phyloP scores from a whole-genome alignment of 2,888 invertebrate species.

The Stratiomys singularior region DNA sequence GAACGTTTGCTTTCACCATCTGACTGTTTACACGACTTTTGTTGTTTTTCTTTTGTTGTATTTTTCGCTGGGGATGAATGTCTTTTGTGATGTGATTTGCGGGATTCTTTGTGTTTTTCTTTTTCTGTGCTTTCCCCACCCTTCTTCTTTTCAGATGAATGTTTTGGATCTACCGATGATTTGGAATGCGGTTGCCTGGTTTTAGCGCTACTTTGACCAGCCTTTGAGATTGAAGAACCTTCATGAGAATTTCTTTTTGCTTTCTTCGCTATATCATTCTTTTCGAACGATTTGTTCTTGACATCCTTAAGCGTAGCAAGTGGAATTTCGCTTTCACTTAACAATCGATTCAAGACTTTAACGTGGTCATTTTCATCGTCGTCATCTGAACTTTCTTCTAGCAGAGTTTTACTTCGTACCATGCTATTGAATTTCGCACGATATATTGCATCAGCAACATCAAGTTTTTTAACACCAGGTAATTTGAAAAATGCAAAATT shows the following conservation, averaged over 20 bases:
- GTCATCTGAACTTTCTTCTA: conserved; percentile 44
- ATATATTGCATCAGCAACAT: conserved; percentile 42
- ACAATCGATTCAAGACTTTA: conserved; percentile 14
- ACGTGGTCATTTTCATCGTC: conserved; percentile 26
- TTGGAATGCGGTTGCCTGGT: no score
- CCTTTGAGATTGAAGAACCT: no score
- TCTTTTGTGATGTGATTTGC: no score
- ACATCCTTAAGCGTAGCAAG: no score
- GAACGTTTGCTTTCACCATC: no score
- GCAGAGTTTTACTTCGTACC: conserved; percentile 3
- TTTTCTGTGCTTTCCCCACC: background rate
- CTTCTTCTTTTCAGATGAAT: background rate
- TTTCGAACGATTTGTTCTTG: no score
- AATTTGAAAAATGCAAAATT: conserved; percentile 36
- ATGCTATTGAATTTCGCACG: background rate
- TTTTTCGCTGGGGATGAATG: no score
- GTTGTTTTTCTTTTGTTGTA: no score
- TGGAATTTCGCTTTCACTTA: background rate
- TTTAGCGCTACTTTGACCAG: no score
- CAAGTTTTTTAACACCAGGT: conserved; percentile 30
- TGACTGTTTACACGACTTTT: no score
- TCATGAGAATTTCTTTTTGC: background rate
- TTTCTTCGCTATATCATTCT: background rate
- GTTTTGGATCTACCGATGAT: background rate
- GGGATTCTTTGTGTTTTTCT: no score